Conservation (phyloP, 2,113 vertebrate genomes). For the Athene noctua region DNA sequence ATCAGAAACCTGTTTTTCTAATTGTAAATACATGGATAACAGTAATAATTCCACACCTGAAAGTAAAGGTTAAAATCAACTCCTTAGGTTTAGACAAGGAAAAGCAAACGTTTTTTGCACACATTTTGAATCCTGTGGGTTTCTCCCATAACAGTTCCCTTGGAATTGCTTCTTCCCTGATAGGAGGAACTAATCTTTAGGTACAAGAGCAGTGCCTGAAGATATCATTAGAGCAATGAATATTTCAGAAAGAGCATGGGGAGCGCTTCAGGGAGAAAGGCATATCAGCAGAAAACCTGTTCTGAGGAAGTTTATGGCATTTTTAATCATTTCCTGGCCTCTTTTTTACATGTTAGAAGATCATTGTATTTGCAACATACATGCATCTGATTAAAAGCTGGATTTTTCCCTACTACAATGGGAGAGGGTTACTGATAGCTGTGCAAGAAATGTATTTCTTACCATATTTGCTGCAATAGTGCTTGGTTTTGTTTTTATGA, state of each 20-base stretch:
- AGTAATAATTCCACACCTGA: neutral
- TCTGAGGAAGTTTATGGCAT: slow-evolving; percentile 57
- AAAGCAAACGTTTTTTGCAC: slow-evolving; percentile 1
- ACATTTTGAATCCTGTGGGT: neutral
- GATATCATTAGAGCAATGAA: slow-evolving; percentile 69
- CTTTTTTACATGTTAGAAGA: slow-evolving; percentile 24
- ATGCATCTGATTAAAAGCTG: slow-evolving; percentile 23
- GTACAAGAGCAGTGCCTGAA: slow-evolving; percentile 55
- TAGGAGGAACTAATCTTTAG: slow-evolving; percentile 62
- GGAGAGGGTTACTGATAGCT: neutral
- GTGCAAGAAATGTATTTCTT: neutral
- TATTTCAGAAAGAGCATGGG: slow-evolving; percentile 61
- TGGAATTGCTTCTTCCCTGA: slow-evolving; percentile 29
- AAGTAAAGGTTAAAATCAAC: neutral
- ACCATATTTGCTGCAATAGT: neutral
- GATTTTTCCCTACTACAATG: neutral
- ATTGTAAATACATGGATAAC: neutral
- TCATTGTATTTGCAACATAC: slow-evolving; percentile 26
- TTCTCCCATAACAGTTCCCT: slow-evolving; percentile 5
- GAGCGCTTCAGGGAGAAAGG: slow-evolving; percentile 48
- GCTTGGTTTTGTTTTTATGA: neutral
- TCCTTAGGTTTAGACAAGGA: neutral
- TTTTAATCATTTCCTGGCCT: slow-evolving; percentile 60
- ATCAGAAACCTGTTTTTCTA: neutral
- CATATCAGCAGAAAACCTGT: slow-evolving; percentile 61